Percentiles rank a stretch among this genome's conserved stretches.
Conservation (phyloP, 2,888 invertebrate species). For the Anodontia alba region DNA sequence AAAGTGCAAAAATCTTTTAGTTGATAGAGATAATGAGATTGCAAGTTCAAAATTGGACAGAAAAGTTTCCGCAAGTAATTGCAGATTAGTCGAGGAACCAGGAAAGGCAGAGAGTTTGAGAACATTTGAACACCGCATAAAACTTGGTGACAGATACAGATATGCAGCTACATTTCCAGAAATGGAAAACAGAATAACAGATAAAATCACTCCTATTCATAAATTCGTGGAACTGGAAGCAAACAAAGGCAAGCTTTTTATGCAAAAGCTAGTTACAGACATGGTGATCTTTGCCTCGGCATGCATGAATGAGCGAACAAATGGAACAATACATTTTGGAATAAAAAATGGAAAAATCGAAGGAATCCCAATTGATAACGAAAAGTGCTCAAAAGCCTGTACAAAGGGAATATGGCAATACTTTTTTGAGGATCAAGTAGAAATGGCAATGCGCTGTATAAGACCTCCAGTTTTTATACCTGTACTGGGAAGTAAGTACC, state of each 20-base stretch:
- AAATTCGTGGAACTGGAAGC: background rate
- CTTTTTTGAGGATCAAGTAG: conserved; percentile 47
- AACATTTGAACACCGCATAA: background rate
- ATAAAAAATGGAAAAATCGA: conserved; percentile 42
- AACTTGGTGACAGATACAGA: background rate
- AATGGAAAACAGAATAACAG: conserved; percentile 10
- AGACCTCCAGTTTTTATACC: conserved; percentile 42
- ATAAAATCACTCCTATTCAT: conserved; percentile 35
- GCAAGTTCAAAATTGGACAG: background rate
- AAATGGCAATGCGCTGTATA: conserved; percentile 47
- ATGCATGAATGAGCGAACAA: conserved; percentile 58
- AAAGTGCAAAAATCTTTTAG: conserved; percentile 19
- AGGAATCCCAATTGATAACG: conserved; percentile 23
- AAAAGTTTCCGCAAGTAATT: background rate
- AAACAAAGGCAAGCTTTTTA: background rate
- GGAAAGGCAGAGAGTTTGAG: background rate
- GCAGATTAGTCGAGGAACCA: background rate
- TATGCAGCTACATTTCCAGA: background rate
- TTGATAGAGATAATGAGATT: conserved; percentile 16
- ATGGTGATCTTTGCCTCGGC: conserved; percentile 41
- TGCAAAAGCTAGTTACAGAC: conserved; percentile 4
- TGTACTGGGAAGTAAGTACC: conserved; percentile 20
- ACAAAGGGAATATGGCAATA: conserved; percentile 33
- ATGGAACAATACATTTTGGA: conserved; percentile 61
- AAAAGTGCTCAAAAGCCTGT: conserved; percentile 26